Base-by-base conservation (phyloP, 2,113 vertebrate genomes). In the Chiloscyllium plagiosum region DNA sequence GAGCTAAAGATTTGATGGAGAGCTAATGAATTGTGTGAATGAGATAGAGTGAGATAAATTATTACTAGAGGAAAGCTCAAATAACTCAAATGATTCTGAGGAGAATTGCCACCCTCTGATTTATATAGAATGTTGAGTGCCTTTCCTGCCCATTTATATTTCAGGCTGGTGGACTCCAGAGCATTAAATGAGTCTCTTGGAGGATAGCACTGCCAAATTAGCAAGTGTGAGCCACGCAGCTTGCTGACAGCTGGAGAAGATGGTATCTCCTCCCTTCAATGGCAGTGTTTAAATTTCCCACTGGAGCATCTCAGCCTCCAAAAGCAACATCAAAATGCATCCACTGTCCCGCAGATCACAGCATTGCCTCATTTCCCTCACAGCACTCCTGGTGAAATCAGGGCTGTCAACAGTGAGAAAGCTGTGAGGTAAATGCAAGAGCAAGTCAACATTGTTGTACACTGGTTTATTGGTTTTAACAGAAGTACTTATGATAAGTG, bases 391-490 rank as follows among this genome's bases (percentile, higher is more conserved):
- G 61, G 61, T 19, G 61, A 33, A 93, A 93, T 93, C 56, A 37
- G 89, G 89, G 4, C 61, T 66, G 33, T 66, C 4, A 5, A 61
- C 89, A 66, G n/a, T 37, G 33, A 93, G 33, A 93, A 61, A 93
- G 61, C 89, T 66, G 20, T 93, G 89, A 66, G 89, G 65, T 66
- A 66, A 93, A 93, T 93, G 89, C 89, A 66, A 93, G n/a, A 93
- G 33, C 89, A 66, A 93, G 89, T 19, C 89, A 66, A 93, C 65
- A n/a, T 17, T 4, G n/a, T 92, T 37, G 56, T 65, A 20, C 56
- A 66, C 89, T 93, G 89, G 89, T 66, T 93, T 66, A 93, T 93
- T 93, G 61, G 89, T 37, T 87, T 87, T 61, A 93, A 93, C 17
- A 66, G 20, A 93, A 33, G 2, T n/a, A 22, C 56, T 93, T 8